These are phyloP conservation scores for Elgaria multicarinata DNA, from an alignment of 2,113 vertebrate species.

Conservation along the genomic window DNA sequence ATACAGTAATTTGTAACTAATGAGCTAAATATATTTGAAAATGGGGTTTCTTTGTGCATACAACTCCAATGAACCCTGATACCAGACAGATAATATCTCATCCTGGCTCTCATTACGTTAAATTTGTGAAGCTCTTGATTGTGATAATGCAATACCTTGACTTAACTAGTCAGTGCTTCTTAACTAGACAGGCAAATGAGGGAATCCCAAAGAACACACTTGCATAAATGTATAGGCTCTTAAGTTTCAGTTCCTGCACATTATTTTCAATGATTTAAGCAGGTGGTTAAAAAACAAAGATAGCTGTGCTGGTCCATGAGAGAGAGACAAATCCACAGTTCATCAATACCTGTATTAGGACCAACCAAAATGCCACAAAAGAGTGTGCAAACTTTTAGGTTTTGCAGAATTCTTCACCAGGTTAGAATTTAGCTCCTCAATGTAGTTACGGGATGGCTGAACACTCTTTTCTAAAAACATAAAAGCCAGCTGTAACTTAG, in stretches of 20 bases:
- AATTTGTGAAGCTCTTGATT: background rate
- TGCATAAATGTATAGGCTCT: background rate
- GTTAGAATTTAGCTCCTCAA: no score
- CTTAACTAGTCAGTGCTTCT: background rate
- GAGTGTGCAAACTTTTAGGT: no score
- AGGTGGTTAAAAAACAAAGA: no score
- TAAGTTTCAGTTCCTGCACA: background rate
- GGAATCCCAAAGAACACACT: background rate
- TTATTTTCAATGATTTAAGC: background rate
- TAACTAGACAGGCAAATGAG: background rate
- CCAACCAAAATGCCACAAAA: no score
- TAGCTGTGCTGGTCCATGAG: no score
- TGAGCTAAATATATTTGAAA: background rate
- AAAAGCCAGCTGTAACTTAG: no score
- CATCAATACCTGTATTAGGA: no score
- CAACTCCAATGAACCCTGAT: background rate
- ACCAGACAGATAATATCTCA: background rate
- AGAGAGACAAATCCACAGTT: no score
- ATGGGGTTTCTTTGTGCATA: background rate
- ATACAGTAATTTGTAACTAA: background rate
- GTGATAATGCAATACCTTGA: background rate
- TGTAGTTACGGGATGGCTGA: no score
- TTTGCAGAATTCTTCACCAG: no score
- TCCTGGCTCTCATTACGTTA: background rate
- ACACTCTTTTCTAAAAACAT: no score